Percentiles rank a stretch among this genome's conserved stretches.
Conservation (phyloP, 2,888 invertebrate genomes). For the Autographa gamma region DNA sequence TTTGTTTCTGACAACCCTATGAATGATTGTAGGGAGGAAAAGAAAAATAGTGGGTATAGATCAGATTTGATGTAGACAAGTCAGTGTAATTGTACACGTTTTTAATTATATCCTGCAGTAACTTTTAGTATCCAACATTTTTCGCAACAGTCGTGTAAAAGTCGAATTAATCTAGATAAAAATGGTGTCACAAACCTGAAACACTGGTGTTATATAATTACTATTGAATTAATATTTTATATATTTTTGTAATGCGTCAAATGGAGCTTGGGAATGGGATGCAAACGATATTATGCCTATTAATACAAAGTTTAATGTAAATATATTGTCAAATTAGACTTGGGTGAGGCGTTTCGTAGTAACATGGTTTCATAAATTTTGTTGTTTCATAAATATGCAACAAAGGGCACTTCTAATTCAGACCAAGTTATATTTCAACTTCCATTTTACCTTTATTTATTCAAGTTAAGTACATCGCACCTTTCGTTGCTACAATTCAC, state of each 20-base stretch:
- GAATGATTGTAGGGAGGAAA: neutral
- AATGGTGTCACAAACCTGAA: too few relatives aligned
- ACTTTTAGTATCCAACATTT: neutral
- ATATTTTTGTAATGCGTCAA: too few relatives aligned
- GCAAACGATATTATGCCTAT: too few relatives aligned
- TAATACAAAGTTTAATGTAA: too few relatives aligned
- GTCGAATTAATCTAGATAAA: too few relatives aligned
- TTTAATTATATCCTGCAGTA: neutral
- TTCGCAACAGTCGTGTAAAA: too few relatives aligned
- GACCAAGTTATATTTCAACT: neutral
- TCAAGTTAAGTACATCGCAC: constrained; percentile 11
- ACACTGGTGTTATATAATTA: too few relatives aligned
- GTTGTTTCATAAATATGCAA: neutral
- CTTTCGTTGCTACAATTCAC: constrained; percentile 9
- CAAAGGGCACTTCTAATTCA: neutral
- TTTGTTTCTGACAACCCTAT: constrained; percentile 42
- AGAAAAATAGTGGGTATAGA: neutral
- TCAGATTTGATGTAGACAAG: neutral
- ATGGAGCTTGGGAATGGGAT: too few relatives aligned
- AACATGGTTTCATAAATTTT: too few relatives aligned
- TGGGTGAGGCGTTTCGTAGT: too few relatives aligned
- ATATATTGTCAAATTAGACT: too few relatives aligned
- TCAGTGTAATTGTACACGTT: neutral
- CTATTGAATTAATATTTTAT: too few relatives aligned
- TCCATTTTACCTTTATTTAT: neutral